Evolutionary conservation across 1,140 invertebrate species (phyloP), one percentile per base, ranked within the genome.

Genomic region (Orussus abietinus): DNA sequence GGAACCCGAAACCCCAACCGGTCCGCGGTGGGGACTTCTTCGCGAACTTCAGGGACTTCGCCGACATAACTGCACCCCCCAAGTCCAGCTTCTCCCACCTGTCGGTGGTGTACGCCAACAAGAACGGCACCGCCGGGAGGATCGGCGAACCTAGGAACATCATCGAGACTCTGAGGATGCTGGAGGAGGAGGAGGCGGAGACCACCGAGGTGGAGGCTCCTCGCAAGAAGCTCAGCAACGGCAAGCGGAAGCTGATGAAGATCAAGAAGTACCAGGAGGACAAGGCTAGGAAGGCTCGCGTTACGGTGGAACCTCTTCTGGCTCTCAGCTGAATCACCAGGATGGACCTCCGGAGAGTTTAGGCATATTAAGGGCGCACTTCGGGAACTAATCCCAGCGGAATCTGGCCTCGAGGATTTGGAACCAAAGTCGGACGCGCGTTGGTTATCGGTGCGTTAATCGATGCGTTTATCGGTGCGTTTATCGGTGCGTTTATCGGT

Each of bases 31-130:
- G 66, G 0, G 69, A 72, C 18, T 66, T 74, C 56, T 92, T 92
- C 54, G 86, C 87, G 3, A 90, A 91, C 57, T 92, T 92, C 72
- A 78, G 86, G 45, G 89, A 92, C 55, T 92, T 92, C 56, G 88
- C 89, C 1, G 89, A 92, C 52, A 90, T 91, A 17, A 90, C 88
- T 26, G 82, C 85, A 5, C 86, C 86, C 7, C 80, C 85, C 0
- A 86, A 87, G 57, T 80, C 86, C 1, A 85, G 85, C 4, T 90
- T 84, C 60, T 90, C 88, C 0, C 84, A 90, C 49, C 81, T 83
- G 41, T 85, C 88, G 13, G 84, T 90, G 0, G 86, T 90, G 0
- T 88, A 90, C 58, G 82, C 82, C 0, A 87, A 86, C 43, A 84
- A 85, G 61, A 88, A 89, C 48, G 58, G 67, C 59, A 74, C 66